phyloP scores from a whole-genome alignment of 2,797 vertebrate genomes.

The Characodon lateralis region DNA sequence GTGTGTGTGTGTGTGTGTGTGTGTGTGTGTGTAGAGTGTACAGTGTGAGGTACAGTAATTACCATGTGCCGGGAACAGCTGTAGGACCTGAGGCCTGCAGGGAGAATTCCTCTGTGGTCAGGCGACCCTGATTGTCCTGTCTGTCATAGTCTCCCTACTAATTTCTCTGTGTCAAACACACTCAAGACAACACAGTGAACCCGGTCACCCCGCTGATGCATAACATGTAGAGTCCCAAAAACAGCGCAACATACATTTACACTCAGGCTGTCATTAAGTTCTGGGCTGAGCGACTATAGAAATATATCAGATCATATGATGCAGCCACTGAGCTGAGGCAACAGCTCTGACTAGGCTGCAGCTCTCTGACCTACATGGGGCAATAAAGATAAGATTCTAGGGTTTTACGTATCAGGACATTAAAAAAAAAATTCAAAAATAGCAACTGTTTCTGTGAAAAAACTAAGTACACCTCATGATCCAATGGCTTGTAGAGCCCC shows the following conservation, averaged over 20 bases:
- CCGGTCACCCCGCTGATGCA: conserved; percentile 58
- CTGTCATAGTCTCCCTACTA: conserved; percentile 40
- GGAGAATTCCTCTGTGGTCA: conserved; percentile 71
- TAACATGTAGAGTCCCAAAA: conserved; percentile 36
- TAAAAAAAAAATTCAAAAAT: too few relatives aligned
- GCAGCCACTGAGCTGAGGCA: conserved; percentile 24
- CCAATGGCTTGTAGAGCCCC: too few relatives aligned
- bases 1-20: conserved; percentile 37
- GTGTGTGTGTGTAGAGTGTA: conserved; percentile 28
- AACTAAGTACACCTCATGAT: too few relatives aligned
- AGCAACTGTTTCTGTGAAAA: too few relatives aligned
- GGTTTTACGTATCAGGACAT: too few relatives aligned
- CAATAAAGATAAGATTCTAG: too few relatives aligned
- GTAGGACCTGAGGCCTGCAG: conserved; percentile 58
- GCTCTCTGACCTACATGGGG: conserved; percentile 20
- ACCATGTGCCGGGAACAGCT: conserved; percentile 70
- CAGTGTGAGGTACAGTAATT: conserved; percentile 62
- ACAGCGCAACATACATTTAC: conserved; percentile 43
- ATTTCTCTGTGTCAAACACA: neutral
- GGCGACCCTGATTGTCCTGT: conserved; percentile 53
- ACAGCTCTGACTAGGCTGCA: conserved; percentile 12
- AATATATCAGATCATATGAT: conserved; percentile 34
- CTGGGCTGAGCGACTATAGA: conserved; percentile 51
- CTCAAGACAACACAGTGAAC: conserved; percentile 49
- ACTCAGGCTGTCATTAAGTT: conserved; percentile 56